Conservation (phyloP, 2,113 vertebrate species). For the Sclerurus mexicanus region DNA sequence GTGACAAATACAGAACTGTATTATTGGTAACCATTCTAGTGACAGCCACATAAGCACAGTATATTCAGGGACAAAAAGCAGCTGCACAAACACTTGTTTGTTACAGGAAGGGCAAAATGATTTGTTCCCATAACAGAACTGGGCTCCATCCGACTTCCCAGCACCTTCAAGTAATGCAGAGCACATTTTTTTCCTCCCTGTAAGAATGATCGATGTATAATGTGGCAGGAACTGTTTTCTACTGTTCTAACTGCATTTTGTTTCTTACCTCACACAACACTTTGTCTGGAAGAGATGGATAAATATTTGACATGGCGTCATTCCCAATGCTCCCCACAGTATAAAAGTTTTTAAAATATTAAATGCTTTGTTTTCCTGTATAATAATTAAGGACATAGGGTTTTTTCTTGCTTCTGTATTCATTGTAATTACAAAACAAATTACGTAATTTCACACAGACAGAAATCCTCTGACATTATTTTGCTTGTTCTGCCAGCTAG, state of each 20-base stretch:
- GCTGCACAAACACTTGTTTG: constrained; percentile 34
- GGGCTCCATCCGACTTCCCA: constrained; percentile 51
- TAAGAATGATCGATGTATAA: constrained; percentile 55
- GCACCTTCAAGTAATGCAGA: constrained; percentile 61
- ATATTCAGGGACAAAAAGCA: neutral
- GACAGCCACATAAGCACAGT: neutral
- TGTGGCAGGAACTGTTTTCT: constrained; percentile 54
- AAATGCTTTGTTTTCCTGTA: neutral
- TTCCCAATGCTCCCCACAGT: constrained; percentile 30
- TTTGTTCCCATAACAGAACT: constrained; percentile 57
- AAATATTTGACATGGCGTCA: constrained; percentile 70
- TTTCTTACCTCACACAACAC: constrained; percentile 63
- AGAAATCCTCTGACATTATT: neutral
- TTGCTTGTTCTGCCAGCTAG: neutral
- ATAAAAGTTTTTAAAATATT: neutral
- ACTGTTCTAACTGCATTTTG: constrained; percentile 51
- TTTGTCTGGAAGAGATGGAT: constrained; percentile 55
- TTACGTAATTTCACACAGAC: neutral
- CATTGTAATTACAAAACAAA: constrained; percentile 22
- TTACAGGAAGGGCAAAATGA: constrained; percentile 52
- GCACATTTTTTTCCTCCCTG: constrained; percentile 37
- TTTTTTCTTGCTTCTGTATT: neutral
- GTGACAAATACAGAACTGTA: neutral
- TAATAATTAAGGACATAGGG: neutral
- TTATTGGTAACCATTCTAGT: neutral